phyloP scores from a whole-genome alignment of 1,140 invertebrate genomes.

The Microplitis demolitor region DNA sequence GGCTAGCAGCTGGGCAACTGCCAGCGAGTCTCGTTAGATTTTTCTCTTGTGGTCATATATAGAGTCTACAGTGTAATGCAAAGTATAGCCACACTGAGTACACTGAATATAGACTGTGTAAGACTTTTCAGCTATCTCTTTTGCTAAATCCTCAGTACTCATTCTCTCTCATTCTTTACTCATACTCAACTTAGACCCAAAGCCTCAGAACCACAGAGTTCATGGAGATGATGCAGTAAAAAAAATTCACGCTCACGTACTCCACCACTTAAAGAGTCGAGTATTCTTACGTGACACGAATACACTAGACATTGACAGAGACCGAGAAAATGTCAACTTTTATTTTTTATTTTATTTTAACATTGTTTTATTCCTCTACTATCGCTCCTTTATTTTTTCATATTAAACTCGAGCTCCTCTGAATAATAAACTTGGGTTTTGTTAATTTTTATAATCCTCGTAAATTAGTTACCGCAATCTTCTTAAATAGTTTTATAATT shows the following conservation, averaged over 20 bases:
- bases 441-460: too few species aligned
- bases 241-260: slow-evolving; percentile 35
- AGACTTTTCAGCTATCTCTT: background rate
- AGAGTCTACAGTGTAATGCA: background rate
- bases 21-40: slow-evolving; percentile 5
- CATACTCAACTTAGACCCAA: background rate
- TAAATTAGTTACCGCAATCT: too few species aligned
- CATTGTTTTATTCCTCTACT: background rate
- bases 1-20: slow-evolving; percentile 1
- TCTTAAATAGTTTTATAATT: too few species aligned
- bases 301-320: slow-evolving; percentile 12
- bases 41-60: background rate
- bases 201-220: slow-evolving; percentile 22
- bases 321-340: slow-evolving; percentile 7
- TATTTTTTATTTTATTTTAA: slow-evolving; percentile 5
- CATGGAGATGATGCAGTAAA: slow-evolving; percentile 30
- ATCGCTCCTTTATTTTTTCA: background rate
- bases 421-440: too few species aligned
- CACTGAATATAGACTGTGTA: too few species aligned
- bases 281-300: slow-evolving; percentile 32
- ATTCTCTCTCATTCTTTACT: slow-evolving; percentile 22
- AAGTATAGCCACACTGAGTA: background rate
- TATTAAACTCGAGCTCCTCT: background rate
- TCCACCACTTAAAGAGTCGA: slow-evolving; percentile 31
- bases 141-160: slow-evolving; percentile 25